Conservation (phyloP, 2,888 invertebrate genomes). For the Torymus aiolomorphi region DNA sequence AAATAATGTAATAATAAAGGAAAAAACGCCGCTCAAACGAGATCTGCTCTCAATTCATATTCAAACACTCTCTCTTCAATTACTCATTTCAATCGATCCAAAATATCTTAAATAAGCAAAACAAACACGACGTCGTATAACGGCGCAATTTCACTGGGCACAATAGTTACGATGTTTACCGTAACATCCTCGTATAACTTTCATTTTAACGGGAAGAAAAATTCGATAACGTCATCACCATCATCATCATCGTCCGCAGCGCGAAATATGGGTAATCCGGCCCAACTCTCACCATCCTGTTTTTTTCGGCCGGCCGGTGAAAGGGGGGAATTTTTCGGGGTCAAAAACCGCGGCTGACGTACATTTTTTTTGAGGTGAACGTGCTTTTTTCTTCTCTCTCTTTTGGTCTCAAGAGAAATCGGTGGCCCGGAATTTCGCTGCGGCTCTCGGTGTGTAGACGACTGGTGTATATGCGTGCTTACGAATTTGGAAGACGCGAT, state of each 20-base stretch:
- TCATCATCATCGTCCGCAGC: background rate
- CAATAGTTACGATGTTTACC: background rate
- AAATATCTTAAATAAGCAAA: too few relatives aligned
- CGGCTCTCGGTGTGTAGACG: background rate
- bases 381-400: slow-evolving; percentile 41
- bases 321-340: slow-evolving; percentile 40
- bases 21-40: too few relatives aligned
- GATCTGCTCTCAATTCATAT: too few relatives aligned
- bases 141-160: background rate
- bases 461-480: background rate
- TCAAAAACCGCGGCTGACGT: slow-evolving; percentile 53
- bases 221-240: slow-evolving; percentile 12
- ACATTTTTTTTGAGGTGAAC: slow-evolving; percentile 26
- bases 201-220: background rate
- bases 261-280: slow-evolving; percentile 16
- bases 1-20: too few relatives aligned
- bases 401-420: slow-evolving; percentile 51
- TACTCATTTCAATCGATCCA: too few relatives aligned
- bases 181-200: background rate
- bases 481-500: slow-evolving; percentile 26
- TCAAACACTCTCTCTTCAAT: too few relatives aligned
- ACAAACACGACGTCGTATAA: too few relatives aligned
- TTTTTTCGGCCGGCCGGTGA: slow-evolving; percentile 16
- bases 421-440: slow-evolving; percentile 48
- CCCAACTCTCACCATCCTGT: slow-evolving; percentile 9